Conservation (phyloP, 2,797 vertebrate genomes). For the Darevskia nairensis region DNA sequence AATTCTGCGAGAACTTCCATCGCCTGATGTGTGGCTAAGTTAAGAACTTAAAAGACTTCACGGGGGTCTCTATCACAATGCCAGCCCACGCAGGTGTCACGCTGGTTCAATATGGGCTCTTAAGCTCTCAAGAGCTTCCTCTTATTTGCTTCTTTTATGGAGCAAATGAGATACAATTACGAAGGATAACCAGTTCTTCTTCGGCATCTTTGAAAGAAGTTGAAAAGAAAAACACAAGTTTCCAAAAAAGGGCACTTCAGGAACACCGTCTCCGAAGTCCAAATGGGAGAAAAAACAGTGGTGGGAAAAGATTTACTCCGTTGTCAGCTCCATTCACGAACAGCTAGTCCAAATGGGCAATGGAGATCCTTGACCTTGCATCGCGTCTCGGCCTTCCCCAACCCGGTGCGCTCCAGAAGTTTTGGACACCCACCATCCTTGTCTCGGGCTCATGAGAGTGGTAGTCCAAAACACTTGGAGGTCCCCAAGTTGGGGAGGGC, state of each 20-base stretch:
- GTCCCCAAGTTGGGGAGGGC: not conserved
- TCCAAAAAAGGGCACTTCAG: too few relatives aligned
- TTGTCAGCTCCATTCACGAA: rapidly evolving
- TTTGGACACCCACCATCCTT: not conserved
- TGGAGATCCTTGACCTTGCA: not conserved
- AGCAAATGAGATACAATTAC: constrained; percentile 22
- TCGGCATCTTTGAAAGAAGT: not conserved
- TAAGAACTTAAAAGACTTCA: constrained; percentile 13
- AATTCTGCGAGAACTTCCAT: not conserved
- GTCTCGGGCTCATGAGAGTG: not conserved
- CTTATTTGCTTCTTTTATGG: constrained; percentile 3
- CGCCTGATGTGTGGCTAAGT: not conserved
- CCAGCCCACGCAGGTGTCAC: constrained; percentile 3
- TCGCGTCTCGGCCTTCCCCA: not conserved
- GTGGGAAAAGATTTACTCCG: not conserved
- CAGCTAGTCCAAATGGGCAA: not conserved
- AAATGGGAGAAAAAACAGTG: not conserved
- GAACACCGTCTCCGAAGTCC: not conserved
- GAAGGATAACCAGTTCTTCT: not conserved
- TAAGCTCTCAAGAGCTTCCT: constrained; percentile 15
- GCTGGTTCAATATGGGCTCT: constrained; percentile 29
- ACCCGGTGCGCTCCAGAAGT: not conserved
- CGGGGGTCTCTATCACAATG: not conserved
- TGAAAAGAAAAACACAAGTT: not conserved
- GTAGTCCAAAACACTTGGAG: not conserved